phyloP scores from a whole-genome alignment of 1,140 invertebrate genomes.

The Drosophila mauritiana region DNA sequence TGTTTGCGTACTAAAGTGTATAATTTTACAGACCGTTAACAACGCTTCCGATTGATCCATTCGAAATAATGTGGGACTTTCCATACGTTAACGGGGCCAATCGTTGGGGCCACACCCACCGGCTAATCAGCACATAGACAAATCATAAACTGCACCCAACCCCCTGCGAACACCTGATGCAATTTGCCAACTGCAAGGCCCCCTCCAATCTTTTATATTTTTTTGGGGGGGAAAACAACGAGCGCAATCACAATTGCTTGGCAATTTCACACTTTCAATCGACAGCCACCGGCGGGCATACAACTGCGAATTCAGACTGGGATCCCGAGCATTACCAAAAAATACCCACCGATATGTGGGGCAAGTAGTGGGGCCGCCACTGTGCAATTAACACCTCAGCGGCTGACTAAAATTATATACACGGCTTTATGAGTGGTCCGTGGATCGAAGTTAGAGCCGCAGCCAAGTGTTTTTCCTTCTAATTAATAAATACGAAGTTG shows the following conservation, averaged over 20 bases:
- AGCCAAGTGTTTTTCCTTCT: constrained; percentile 54
- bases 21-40: constrained; percentile 11
- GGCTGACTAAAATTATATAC: constrained; percentile 65
- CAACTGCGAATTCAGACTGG: constrained; percentile 9
- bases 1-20: constrained; percentile 4
- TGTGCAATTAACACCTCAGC: constrained; percentile 81
- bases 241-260: constrained; percentile 77
- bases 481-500: constrained; percentile 72
- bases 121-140: constrained; percentile 73
- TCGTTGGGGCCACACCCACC: constrained; percentile 67
- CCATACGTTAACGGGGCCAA: constrained; percentile 61
- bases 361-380: constrained; percentile 52
- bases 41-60: constrained; percentile 19
- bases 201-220: constrained; percentile 25
- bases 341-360: constrained; percentile 26
- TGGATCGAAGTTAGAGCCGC: constrained; percentile 17
- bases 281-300: constrained; percentile 58
- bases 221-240: constrained; percentile 38
- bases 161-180: constrained; percentile 66
- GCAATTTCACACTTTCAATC: constrained; percentile 82
- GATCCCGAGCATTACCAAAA: constrained; percentile 41
- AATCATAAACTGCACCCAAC: constrained; percentile 64
- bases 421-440: constrained; percentile 53
- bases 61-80: constrained; percentile 15
- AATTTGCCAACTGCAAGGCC: constrained; percentile 69